A percentile compares a stretch with the other conserved stretches of the same genome.
Conservation (phyloP, 2,797 vertebrate species). For the Triplophysa yarkandensis region DNA sequence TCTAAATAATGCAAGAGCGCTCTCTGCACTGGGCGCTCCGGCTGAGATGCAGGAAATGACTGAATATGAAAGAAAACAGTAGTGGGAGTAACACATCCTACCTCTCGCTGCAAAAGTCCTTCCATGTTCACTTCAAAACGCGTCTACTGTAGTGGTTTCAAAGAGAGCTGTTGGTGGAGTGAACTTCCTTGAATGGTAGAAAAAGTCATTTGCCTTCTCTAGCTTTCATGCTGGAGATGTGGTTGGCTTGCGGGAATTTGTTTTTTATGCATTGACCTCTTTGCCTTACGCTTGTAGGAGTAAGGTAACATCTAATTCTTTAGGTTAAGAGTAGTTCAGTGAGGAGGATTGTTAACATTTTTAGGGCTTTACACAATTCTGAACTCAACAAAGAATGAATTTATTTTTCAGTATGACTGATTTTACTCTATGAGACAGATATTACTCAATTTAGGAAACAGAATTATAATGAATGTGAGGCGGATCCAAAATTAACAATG, state of each 20-base stretch:
- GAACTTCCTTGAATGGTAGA: constrained; percentile 11
- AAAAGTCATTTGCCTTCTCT: constrained; percentile 1
- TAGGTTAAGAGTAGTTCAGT: neutral
- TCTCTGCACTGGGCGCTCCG: constrained; percentile 59
- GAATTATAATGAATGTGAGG: too few relatives aligned
- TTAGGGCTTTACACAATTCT: neutral
- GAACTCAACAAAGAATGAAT: neutral
- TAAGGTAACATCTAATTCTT: constrained; percentile 15
- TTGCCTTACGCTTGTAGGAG: constrained; percentile 1
- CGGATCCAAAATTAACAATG: too few relatives aligned
- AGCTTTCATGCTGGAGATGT: constrained; percentile 11
- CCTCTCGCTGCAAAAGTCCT: constrained; percentile 68
- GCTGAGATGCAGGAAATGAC: constrained; percentile 70
- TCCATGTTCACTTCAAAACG: constrained; percentile 63
- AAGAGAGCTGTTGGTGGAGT: constrained; percentile 42
- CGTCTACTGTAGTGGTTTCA: constrained; percentile 59
- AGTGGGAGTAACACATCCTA: constrained; percentile 58
- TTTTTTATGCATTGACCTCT: constrained; percentile 25
- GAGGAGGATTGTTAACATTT: neutral
- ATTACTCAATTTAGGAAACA: too few relatives aligned
- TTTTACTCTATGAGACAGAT: too few relatives aligned
- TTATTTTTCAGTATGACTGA: neutral
- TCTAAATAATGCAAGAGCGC: constrained; percentile 79
- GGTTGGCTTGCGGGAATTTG: constrained; percentile 25
- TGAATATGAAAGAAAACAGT: constrained; percentile 68